Percentiles rank a stretch among this genome's conserved stretches.
phyloP scores from a whole-genome alignment of 2,888 invertebrate genomes.

The Carpatolechia fugitivella region DNA sequence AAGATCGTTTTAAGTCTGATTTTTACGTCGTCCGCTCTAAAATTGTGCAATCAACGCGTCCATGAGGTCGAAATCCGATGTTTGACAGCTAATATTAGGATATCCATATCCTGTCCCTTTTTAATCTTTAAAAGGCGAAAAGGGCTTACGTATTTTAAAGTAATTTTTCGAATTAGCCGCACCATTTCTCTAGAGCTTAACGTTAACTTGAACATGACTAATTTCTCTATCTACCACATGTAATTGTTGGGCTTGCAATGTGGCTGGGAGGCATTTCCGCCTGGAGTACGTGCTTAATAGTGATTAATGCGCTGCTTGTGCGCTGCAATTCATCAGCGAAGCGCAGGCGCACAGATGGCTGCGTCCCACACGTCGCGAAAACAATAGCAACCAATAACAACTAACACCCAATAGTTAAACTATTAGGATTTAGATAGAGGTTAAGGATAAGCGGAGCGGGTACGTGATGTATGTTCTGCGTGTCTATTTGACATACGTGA shows the following conservation, averaged over 20 bases:
- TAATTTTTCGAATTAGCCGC: no score
- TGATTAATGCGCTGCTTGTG: slow-evolving; percentile 53
- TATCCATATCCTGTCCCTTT: no score
- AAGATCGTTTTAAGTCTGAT: no score
- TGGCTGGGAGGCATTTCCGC: background rate
- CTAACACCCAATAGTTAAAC: background rate
- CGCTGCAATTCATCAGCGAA: slow-evolving; percentile 57
- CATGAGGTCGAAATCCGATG: no score
- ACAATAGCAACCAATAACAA: slow-evolving; percentile 37
- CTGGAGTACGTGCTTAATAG: slow-evolving; percentile 40
- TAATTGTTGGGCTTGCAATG: background rate
- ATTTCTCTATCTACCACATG: background rate
- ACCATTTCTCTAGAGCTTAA: no score
- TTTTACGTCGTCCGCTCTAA: no score
- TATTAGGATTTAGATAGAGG: background rate
- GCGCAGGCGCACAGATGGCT: slow-evolving; percentile 42
- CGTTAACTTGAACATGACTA: background rate
- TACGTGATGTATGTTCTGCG: background rate
- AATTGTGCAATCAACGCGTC: no score
- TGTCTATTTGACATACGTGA: no score
- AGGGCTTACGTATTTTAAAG: no score
- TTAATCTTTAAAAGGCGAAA: no score
- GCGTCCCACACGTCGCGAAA: slow-evolving; percentile 60
- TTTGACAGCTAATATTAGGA: no score
- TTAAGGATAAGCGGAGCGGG: background rate